These are phyloP conservation scores for Acanthurus lineatus DNA, from an alignment of 2,797 vertebrate species.

Conservation along the genomic window DNA sequence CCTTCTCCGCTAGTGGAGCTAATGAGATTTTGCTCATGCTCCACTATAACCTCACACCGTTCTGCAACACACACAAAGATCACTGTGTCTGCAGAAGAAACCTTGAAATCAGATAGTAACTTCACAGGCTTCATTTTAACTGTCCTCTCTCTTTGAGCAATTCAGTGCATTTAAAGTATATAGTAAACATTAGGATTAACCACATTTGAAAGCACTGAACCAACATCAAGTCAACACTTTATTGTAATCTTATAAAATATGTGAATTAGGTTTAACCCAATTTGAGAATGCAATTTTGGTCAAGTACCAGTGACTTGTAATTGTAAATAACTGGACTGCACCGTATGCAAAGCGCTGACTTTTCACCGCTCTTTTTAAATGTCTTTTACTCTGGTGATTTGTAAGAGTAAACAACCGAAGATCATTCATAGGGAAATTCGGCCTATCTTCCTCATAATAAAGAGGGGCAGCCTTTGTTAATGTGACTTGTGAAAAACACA, in stretches of 20 bases:
- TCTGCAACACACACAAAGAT: constrained; percentile 65
- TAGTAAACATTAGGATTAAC: constrained; percentile 59
- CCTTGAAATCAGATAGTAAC: constrained; percentile 71
- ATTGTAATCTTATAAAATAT: constrained; percentile 70
- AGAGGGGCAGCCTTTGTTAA: constrained; percentile 69
- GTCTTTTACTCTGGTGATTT: constrained; percentile 61
- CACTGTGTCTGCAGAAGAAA: constrained; percentile 70
- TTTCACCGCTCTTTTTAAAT: constrained; percentile 57
- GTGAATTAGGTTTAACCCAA: constrained; percentile 58
- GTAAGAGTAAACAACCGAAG: constrained; percentile 71
- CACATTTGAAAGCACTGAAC: constrained; percentile 62
- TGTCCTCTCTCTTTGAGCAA: constrained; percentile 56
- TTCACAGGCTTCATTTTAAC: constrained; percentile 71
- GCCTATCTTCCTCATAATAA: constrained; percentile 65
- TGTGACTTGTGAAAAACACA: constrained; percentile 60
- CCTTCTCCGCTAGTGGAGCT: constrained; percentile 74
- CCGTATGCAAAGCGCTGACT: constrained; percentile 62
- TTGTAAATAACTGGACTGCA: constrained; percentile 58
- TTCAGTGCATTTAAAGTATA: constrained; percentile 64
- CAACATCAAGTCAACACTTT: constrained; percentile 72
- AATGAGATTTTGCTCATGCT: constrained; percentile 83
- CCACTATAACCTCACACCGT: constrained; percentile 68
- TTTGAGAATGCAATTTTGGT: constrained; percentile 59
- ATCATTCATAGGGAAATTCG: constrained; percentile 83
- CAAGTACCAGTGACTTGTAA: constrained; percentile 53